Evolutionary conservation across 92 coral and sea anemone species (phyloP), one percentile per base, ranked within the genome.

Genomic region (Desmophyllum pertusum): DNA sequence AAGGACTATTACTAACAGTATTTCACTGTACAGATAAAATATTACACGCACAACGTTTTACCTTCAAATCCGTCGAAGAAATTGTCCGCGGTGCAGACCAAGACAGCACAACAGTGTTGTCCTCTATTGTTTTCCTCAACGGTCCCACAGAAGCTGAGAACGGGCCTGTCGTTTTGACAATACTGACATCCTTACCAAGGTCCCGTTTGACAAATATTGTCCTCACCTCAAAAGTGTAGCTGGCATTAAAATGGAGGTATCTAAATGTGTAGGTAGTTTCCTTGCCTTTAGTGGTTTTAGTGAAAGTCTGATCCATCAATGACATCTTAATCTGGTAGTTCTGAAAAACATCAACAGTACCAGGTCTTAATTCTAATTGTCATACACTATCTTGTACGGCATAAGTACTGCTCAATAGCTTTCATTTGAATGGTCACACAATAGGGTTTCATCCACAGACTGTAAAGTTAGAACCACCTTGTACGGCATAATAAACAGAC

Each of bases 131-230:
- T 6, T 13, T 21, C 41, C 14, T 61, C 61, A 86, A 46, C 1
- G 78, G 79, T 9, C 70, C 75, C 14, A 86, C 89, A 4, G 89
- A 42, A 10, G 89, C 89, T 37, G 89, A 51, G 80, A 86, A 86
- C 5, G 73, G 76, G 29, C 74, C 79, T 5, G 86, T 86, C 33
- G 11, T 51, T 17, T 38, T 36, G 6, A 11, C 30, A 35, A 19
- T n/a, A 14, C 2, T 23, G 1, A 70, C 71, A 18, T 37, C 55
- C 31, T 40, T 76, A 3, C 70, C 78, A 48, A 35, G 48, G 31
- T 40, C 37, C 23, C 45, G 72, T 4, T 31, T 80, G 3, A 6
- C 14, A 40, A 53, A 69, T 36, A 2, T 25, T 19, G 79, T 18
- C 79, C 5, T 25, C 63, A 82, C 86, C 7, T 19, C 46, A n/a